Evolutionary conservation across 2,888 invertebrate genomes (phyloP).

Genomic region (Spodoptera exigua): DNA sequence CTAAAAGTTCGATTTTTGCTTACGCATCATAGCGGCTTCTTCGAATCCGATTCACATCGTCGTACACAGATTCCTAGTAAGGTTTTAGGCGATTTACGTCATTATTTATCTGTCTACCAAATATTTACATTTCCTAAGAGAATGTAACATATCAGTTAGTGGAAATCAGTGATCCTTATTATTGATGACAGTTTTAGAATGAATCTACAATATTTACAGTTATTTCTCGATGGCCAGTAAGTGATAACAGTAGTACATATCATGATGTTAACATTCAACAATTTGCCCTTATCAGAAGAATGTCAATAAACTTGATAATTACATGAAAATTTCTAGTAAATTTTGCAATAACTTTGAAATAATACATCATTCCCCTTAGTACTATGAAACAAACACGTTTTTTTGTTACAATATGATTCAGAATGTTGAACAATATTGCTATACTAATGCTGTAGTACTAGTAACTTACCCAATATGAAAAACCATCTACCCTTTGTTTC

Average conservation of each 20-base stretch:
- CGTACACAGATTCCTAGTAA: neutral
- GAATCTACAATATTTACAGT: slow-evolving; percentile 8
- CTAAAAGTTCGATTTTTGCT: slow-evolving; percentile 57
- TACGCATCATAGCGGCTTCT: slow-evolving; percentile 49
- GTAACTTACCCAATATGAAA: no score
- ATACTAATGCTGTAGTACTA: no score
- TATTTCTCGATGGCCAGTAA: neutral
- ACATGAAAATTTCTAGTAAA: neutral
- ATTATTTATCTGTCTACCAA: slow-evolving; percentile 20
- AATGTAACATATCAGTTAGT: slow-evolving; percentile 2
- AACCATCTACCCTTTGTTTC: no score
- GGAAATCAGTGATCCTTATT: neutral
- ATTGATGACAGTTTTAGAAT: neutral
- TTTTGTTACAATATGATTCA: no score
- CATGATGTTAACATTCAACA: slow-evolving; percentile 4
- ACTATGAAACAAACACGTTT: no score
- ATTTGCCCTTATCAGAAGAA: slow-evolving; percentile 1
- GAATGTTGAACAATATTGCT: no score
- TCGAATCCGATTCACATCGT: slow-evolving; percentile 16
- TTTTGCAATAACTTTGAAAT: no score
- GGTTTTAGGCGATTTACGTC: slow-evolving; percentile 5
- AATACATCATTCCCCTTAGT: no score
- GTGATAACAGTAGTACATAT: neutral
- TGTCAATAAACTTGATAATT: slow-evolving; percentile 2
- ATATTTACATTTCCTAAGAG: slow-evolving; percentile 8